These are phyloP conservation scores for Cepaea hortensis DNA, from an alignment of 2,888 invertebrate genomes.

Conservation along the genomic window DNA sequence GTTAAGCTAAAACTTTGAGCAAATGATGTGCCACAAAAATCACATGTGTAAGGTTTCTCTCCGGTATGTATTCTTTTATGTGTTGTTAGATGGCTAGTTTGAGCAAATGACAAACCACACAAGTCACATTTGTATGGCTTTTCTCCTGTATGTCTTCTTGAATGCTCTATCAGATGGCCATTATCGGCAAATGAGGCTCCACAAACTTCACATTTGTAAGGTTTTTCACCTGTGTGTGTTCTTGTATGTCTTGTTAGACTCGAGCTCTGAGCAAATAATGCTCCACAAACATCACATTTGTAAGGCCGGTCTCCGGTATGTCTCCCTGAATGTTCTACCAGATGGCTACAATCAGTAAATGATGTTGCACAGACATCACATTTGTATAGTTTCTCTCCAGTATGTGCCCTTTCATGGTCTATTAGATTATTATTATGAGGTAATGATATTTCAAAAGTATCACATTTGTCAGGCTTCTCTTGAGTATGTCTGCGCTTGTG, in stretches of 20 bases:
- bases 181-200: not conserved
- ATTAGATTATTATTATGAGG: not conserved
- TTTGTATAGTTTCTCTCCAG: not conserved
- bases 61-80: not conserved
- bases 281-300: not conserved
- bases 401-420: not conserved
- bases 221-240: not conserved
- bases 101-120: not conserved
- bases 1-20: not conserved
- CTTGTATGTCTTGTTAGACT: not conserved
- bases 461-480: not conserved
- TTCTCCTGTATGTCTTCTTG: not conserved
- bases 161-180: not conserved
- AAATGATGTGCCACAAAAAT: not conserved
- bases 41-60: not conserved
- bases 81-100: not conserved
- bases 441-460: not conserved
- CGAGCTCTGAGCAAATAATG: not conserved
- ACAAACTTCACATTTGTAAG: slow-evolving; percentile 9
- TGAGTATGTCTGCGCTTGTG: not conserved
- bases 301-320: slow-evolving; percentile 3
- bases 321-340: not conserved
- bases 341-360: not conserved
- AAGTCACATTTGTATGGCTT: slow-evolving; percentile 11
- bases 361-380: not conserved